Percentiles rank a stretch among this genome's conserved stretches.
Evolutionary conservation across 2,888 invertebrate genomes (phyloP).

Genomic region (Drosophila aldrichi): DNA sequence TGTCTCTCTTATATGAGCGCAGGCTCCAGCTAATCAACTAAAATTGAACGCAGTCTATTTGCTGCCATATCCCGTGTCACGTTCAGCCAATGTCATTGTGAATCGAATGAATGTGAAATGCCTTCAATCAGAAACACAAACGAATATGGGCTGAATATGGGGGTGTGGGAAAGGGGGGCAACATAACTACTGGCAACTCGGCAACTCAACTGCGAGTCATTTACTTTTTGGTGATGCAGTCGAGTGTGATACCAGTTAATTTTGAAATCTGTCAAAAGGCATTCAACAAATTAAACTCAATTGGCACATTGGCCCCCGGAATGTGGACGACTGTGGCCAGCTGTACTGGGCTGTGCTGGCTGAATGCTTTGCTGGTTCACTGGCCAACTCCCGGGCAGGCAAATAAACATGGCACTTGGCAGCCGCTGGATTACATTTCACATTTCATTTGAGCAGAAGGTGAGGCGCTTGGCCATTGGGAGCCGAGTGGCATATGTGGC

Average conservation of each 20-base stretch:
- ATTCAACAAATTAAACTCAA: constrained; percentile 80
- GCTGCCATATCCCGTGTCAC: neutral
- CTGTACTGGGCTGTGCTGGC: neutral
- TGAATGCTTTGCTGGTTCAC: constrained; percentile 13
- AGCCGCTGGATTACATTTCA: constrained; percentile 75
- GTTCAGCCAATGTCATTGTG: constrained; percentile 51
- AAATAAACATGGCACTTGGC: constrained; percentile 79
- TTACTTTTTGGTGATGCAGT: constrained; percentile 57
- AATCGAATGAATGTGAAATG: constrained; percentile 22
- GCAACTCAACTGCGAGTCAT: constrained; percentile 24
- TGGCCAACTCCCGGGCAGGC: constrained; percentile 48
- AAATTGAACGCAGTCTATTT: neutral
- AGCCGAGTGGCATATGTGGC: constrained; percentile 1
- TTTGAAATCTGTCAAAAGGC: constrained; percentile 80
- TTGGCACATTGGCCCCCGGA: constrained; percentile 64
- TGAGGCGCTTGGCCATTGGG: neutral
- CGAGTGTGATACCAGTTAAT: constrained; percentile 76
- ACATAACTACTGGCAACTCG: constrained; percentile 4
- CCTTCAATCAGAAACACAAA: constrained; percentile 50
- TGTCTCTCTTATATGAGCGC: neutral
- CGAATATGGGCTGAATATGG: constrained; percentile 14
- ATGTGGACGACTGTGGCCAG: constrained; percentile 1
- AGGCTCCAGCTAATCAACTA: neutral
- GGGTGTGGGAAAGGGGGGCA: neutral
- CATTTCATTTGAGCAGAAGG: constrained; percentile 65